Evolutionary conservation across 2,113 vertebrate genomes (phyloP), one percentile per base, ranked within the genome.

Genomic region (Cygnus atratus): DNA sequence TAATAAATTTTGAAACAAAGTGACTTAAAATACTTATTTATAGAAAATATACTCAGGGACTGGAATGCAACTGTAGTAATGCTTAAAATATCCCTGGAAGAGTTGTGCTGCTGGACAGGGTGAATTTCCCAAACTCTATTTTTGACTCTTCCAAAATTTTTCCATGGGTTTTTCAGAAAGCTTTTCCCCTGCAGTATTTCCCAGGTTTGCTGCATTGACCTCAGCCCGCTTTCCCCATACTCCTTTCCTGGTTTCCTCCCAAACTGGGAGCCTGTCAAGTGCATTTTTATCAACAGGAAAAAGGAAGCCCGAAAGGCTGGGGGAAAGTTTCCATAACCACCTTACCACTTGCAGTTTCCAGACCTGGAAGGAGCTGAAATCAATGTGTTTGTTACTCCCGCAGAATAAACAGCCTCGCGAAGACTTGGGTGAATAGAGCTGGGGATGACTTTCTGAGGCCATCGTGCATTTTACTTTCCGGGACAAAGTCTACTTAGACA

Each of bases 401-500:
- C 85, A 76, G 84, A 91, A 58, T 20, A 59, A 93, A 84, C 90
- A 79, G 58, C 62, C 48, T 58, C 10, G 35, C 0, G 0, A 84
- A 57, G 92, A 73, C 78, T 81, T 90, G 58, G 93, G 66, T 66
- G 84, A 48, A 71, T 1, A 0, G 55, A 74, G 8, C 46, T 0
- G 0, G 48, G 31, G 46, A 75, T 4, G 6, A 14, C 48, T 92
- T 75, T 65, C 74, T 0, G 0, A 94, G 55, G 50, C 73, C 0
- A 2, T 33, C 70, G 31, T 63, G 13, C 52, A 57, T 55, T 88
- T 90, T 95, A 73, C 68, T 96, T 95, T 91, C 86, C 79, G 88
- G 85, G 90, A 84, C 87, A 83, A 89, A 87, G 59, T 66, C 84
- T 90, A 43, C 77, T 92, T 82, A 90, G 92, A 91, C 78, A 83